Percentiles rank a stretch among this genome's conserved stretches.
These are phyloP conservation scores for Belonocnema kinseyi DNA, from an alignment of 1,140 invertebrate genomes.

Conservation along the genomic window DNA sequence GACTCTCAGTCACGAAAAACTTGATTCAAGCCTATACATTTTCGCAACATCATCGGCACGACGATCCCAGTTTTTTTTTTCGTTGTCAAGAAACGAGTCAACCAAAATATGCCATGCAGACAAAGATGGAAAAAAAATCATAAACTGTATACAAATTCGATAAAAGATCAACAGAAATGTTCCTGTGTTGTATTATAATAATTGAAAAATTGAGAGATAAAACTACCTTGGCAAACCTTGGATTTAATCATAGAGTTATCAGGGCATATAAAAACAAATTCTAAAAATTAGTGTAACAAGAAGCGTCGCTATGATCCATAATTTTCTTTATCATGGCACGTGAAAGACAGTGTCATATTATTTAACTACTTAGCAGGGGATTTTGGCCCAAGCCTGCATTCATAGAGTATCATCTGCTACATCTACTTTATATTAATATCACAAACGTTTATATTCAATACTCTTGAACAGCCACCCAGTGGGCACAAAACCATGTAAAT, in stretches of 20 bases:
- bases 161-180: neutral
- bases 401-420: slow-evolving; percentile 56
- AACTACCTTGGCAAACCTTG: neutral
- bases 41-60: neutral
- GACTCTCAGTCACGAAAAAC: neutral
- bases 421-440: slow-evolving; percentile 72
- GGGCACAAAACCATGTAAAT: too few relatives aligned
- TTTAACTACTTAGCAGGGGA: slow-evolving; percentile 38
- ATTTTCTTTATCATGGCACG: slow-evolving; percentile 55
- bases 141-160: neutral
- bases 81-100: slow-evolving; percentile 5
- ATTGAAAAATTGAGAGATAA: neutral
- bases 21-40: neutral
- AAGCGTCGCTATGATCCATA: slow-evolving; percentile 43
- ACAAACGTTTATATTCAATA: slow-evolving; percentile 69
- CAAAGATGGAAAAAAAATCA: neutral
- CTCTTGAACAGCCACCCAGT: slow-evolving; percentile 49
- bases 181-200: neutral
- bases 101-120: neutral
- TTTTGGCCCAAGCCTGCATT: slow-evolving; percentile 47
- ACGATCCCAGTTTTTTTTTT: neutral
- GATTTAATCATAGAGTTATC: neutral
- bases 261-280: neutral
- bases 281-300: slow-evolving; percentile 38
- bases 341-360: slow-evolving; percentile 50